phyloP scores from a whole-genome alignment of 2,888 invertebrate genomes.

The Yponomeuta plumbellus region DNA sequence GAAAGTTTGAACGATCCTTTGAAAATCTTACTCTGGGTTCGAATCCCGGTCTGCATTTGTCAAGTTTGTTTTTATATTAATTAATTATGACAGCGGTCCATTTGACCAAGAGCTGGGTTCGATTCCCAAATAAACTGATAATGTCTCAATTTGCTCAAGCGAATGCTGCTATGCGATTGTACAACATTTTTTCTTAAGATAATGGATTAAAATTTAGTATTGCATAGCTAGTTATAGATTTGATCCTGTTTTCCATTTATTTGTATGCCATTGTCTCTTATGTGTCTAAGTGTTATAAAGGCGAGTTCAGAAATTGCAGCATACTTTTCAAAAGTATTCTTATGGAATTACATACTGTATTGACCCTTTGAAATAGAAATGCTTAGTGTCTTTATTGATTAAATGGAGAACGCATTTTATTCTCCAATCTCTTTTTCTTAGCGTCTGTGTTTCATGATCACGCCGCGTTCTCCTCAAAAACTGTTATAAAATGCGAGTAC shows the following conservation, averaged over 20 bases:
- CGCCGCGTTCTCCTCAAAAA: slow-evolving; percentile 3
- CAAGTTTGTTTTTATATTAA: neutral
- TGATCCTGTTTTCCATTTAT: neutral
- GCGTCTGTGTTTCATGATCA: slow-evolving; percentile 34
- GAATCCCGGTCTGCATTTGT: neutral
- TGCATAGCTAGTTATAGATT: neutral
- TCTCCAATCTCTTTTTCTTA: slow-evolving; percentile 16
- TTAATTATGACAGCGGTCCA: neutral
- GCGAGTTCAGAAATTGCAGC: neutral
- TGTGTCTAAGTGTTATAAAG: neutral
- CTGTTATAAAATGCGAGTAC: neutral
- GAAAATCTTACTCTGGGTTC: neutral
- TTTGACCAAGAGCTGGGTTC: slow-evolving; percentile 15
- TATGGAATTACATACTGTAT: neutral
- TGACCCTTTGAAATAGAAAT: neutral
- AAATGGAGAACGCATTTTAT: neutral
- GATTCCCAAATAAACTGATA: slow-evolving; percentile 18
- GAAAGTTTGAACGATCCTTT: neutral
- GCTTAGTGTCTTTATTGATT: neutral
- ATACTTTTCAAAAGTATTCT: neutral
- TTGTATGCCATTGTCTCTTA: neutral
- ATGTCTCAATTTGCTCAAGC: slow-evolving; percentile 15
- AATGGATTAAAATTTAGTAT: neutral
- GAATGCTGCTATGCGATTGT: slow-evolving; percentile 8
- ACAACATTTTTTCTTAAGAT: neutral